Evolutionary conservation across 1,140 invertebrate species (phyloP).

Genomic region (Capitella teleta): DNA sequence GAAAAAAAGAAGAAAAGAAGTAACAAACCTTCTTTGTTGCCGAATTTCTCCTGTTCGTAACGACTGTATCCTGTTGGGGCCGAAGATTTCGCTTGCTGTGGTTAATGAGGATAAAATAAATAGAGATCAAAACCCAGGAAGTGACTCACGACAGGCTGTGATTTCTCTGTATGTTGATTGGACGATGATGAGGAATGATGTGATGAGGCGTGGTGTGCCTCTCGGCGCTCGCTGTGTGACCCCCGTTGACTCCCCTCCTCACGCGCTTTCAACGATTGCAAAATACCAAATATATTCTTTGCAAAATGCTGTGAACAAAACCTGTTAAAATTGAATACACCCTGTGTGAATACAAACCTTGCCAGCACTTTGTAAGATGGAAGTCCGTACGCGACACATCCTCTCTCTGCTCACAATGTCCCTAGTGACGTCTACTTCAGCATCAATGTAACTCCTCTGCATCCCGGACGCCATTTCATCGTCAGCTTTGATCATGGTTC

Average conservation of each 20-base stretch:
- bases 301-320: too few relatives aligned
- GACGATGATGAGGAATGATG: neutral
- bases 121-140: too few relatives aligned
- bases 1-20: constrained; percentile 26
- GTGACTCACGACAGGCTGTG: too few relatives aligned
- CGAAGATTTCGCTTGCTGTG: neutral
- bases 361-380: constrained; percentile 86
- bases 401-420: constrained; percentile 89
- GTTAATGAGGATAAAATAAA: too few relatives aligned
- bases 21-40: constrained; percentile 57
- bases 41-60: constrained; percentile 96
- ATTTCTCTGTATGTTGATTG: too few relatives aligned
- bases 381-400: constrained; percentile 88
- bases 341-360: constrained; percentile 55
- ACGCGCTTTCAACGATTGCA: constrained; percentile 80
- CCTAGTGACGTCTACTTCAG: constrained; percentile 89
- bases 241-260: constrained; percentile 65
- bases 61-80: constrained; percentile 79
- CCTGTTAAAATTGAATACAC: too few relatives aligned
- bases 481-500: constrained; percentile 72
- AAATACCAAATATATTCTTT: constrained; percentile 85
- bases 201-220: too few relatives aligned
- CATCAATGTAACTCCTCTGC: constrained; percentile 76
- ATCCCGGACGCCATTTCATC: constrained; percentile 54
- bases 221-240: too few relatives aligned